Percentiles rank a stretch among this genome's conserved stretches.
These are phyloP conservation scores for Clamator glandarius DNA, from an alignment of 2,797 vertebrate genomes.

Conservation along the genomic window DNA sequence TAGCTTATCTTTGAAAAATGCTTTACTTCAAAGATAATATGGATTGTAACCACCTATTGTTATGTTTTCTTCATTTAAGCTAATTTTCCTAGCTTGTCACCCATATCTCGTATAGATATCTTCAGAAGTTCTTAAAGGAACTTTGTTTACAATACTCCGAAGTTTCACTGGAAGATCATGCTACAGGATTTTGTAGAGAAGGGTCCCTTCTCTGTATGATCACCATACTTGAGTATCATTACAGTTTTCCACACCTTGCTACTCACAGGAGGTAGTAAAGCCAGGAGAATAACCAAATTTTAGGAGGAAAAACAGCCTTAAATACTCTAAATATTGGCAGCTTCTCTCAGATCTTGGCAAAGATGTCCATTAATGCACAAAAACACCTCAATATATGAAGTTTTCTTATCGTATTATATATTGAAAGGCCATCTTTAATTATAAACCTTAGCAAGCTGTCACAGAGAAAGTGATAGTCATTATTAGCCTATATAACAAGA, in stretches of 20 bases:
- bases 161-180: background rate
- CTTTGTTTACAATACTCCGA: background rate
- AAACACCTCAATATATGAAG: background rate
- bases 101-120: accelerated
- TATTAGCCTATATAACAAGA: background rate
- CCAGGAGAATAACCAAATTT: background rate
- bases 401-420: background rate
- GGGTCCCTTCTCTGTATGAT: background rate
- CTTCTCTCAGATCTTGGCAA: background rate
- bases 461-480: background rate
- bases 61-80: background rate
- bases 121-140: background rate
- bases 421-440: background rate
- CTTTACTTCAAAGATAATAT: background rate
- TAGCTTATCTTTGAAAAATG: background rate
- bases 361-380: background rate
- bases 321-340: background rate
- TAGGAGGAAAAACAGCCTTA: background rate
- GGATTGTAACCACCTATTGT: background rate
- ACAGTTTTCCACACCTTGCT: background rate
- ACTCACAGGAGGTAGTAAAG: background rate
- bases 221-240: background rate
- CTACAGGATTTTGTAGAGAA: background rate
- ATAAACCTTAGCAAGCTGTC: background rate
- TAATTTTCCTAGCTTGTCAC: background rate